These are phyloP conservation scores for Anthopleura sola DNA, from an alignment of 64 coral and sea anemone genomes.

Conservation along the genomic window DNA sequence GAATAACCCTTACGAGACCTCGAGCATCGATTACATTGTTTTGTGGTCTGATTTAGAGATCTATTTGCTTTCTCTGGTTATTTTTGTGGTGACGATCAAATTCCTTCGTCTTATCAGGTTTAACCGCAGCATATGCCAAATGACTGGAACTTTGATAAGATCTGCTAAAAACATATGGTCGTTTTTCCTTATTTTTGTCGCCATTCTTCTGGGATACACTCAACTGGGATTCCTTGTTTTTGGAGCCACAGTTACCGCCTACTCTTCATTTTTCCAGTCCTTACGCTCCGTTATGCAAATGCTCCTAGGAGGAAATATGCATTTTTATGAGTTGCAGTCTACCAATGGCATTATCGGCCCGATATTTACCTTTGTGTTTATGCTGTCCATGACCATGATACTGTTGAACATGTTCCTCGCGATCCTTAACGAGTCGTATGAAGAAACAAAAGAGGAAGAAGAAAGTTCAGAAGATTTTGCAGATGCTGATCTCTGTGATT, in stretches of 20 bases:
- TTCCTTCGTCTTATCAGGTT: slow-evolving; percentile 52
- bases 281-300: slow-evolving; percentile 48
- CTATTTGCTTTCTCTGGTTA: slow-evolving; percentile 54
- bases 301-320: slow-evolving; percentile 52
- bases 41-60: slow-evolving; percentile 53
- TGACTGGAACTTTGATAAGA: slow-evolving; percentile 29
- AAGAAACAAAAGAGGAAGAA: slow-evolving; percentile 45
- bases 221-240: slow-evolving; percentile 61
- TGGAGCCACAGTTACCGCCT: slow-evolving; percentile 33
- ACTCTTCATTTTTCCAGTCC: slow-evolving; percentile 53
- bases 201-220: slow-evolving; percentile 43
- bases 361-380: slow-evolving; percentile 45
- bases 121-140: slow-evolving; percentile 55
- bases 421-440: slow-evolving; percentile 61
- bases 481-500: slow-evolving; percentile 52
- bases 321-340: slow-evolving; percentile 35
- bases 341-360: slow-evolving; percentile 29
- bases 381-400: slow-evolving; percentile 54
- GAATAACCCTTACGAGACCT: slow-evolving; percentile 65
- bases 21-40: slow-evolving; percentile 52
- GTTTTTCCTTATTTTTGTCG: slow-evolving; percentile 51
- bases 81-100: slow-evolving; percentile 62
- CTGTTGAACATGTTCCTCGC: slow-evolving; percentile 71
- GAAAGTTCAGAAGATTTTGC: slow-evolving; percentile 41
- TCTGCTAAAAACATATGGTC: slow-evolving; percentile 34